Conservation (phyloP, 2,113 vertebrate species). For the Eulemur macaco region DNA sequence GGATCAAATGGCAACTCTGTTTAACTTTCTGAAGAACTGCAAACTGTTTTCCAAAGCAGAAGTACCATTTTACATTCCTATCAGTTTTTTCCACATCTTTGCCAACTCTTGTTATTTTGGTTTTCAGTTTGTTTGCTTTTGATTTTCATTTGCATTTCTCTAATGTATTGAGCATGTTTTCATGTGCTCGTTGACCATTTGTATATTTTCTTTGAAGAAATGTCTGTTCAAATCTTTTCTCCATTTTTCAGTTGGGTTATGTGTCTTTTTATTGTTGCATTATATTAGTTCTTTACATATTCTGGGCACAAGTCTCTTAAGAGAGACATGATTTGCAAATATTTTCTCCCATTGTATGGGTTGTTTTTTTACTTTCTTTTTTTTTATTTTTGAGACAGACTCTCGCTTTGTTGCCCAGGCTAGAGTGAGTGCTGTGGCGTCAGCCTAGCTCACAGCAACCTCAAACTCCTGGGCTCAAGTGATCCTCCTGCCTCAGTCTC, state of each 20-base stretch:
- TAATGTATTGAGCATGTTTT: not conserved
- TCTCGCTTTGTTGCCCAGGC: too few species aligned
- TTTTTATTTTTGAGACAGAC: too few species aligned
- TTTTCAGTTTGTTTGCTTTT: not conserved
- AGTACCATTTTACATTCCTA: not conserved
- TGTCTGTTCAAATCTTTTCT: not conserved
- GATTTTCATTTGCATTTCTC: not conserved
- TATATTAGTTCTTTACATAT: not conserved
- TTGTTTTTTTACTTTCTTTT: not conserved
- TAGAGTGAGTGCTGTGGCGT: too few species aligned
- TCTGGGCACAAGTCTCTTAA: not conserved
- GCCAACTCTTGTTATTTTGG: not conserved
- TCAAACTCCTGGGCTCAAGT: too few species aligned
- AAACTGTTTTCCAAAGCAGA: constrained; percentile 8
- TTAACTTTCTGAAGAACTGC: not conserved
- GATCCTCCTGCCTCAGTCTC: too few species aligned
- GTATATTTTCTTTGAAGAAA: not conserved
- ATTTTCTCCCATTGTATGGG: not conserved
- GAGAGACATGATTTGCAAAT: not conserved
- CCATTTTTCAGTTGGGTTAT: not conserved
- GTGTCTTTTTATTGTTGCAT: constrained; percentile 10
- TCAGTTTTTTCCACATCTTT: not conserved
- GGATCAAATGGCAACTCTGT: not conserved
- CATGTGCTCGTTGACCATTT: not conserved
- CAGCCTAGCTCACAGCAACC: too few species aligned